phyloP scores from a whole-genome alignment of 1,140 invertebrate species.

The Drosophila littoralis region DNA sequence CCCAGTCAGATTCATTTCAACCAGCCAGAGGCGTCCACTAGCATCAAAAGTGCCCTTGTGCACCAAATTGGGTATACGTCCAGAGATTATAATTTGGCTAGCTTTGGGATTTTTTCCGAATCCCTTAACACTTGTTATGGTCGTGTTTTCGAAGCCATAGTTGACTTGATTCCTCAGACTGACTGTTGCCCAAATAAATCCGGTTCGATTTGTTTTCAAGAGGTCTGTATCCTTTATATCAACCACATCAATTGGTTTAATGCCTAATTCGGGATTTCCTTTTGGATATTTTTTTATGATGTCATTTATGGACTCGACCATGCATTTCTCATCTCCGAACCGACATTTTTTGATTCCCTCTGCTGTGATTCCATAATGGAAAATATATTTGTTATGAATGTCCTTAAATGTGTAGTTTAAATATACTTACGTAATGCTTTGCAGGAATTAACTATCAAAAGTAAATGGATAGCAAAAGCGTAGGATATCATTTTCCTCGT shows the following conservation, averaged over 20 bases:
- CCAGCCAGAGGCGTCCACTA: constrained; percentile 26
- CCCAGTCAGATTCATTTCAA: constrained; percentile 38
- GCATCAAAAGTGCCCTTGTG: constrained; percentile 45
- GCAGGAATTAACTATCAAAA: neutral
- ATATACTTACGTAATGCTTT: constrained; percentile 14
- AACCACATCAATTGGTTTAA: constrained; percentile 62
- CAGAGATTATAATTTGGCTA: constrained; percentile 50
- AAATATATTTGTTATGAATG: too few species aligned
- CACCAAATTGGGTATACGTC: constrained; percentile 55
- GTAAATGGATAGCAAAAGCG: neutral
- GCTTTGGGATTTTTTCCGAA: constrained; percentile 51
- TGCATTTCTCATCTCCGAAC: constrained; percentile 49
- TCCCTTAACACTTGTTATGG: constrained; percentile 52
- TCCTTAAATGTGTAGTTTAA: neutral
- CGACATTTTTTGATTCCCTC: constrained; percentile 46
- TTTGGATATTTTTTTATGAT: constrained; percentile 48
- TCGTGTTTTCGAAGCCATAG: constrained; percentile 65
- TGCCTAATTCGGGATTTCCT: constrained; percentile 52
- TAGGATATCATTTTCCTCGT: neutral
- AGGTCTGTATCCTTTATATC: constrained; percentile 47
- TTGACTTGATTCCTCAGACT: constrained; percentile 52
- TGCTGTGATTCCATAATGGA: constrained; percentile 16
- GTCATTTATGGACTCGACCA: constrained; percentile 49
- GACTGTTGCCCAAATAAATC: constrained; percentile 36
- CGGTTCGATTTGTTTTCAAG: constrained; percentile 11